These are phyloP conservation scores for Idaea aversata DNA, from an alignment of 2,888 invertebrate species.

Conservation along the genomic window DNA sequence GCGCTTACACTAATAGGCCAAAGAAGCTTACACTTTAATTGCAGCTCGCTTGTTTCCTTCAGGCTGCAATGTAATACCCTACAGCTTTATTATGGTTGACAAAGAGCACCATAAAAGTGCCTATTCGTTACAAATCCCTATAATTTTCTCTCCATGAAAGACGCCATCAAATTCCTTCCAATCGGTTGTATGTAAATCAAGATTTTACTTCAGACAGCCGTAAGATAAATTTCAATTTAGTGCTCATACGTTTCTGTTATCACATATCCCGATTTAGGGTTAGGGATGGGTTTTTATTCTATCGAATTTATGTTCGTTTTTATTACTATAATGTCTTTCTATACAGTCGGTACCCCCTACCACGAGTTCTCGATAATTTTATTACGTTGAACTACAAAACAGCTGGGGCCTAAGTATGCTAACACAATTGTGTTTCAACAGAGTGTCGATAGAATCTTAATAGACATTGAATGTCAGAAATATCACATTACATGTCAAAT, in stretches of 20 bases:
- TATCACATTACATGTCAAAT: too few species aligned
- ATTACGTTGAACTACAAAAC: background rate
- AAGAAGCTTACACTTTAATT: too few species aligned
- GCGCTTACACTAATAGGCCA: too few species aligned
- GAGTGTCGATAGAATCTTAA: too few species aligned
- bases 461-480: too few species aligned
- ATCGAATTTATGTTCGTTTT: background rate
- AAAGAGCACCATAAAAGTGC: background rate
- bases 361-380: background rate
- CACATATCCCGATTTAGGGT: slow-evolving; percentile 21
- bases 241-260: slow-evolving; percentile 18
- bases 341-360: background rate
- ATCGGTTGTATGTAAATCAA: slow-evolving; percentile 3
- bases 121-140: background rate
- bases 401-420: too few species aligned
- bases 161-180: background rate
- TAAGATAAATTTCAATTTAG: slow-evolving; percentile 26
- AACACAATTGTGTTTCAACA: too few species aligned
- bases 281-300: background rate
- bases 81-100: background rate
- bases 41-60: too few species aligned
- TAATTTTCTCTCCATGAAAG: background rate
- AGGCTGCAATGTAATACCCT: too few species aligned
- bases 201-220: slow-evolving; percentile 14
- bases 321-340: background rate